phyloP scores from a whole-genome alignment of 1,140 invertebrate genomes.

The Drosophila sucinea region DNA sequence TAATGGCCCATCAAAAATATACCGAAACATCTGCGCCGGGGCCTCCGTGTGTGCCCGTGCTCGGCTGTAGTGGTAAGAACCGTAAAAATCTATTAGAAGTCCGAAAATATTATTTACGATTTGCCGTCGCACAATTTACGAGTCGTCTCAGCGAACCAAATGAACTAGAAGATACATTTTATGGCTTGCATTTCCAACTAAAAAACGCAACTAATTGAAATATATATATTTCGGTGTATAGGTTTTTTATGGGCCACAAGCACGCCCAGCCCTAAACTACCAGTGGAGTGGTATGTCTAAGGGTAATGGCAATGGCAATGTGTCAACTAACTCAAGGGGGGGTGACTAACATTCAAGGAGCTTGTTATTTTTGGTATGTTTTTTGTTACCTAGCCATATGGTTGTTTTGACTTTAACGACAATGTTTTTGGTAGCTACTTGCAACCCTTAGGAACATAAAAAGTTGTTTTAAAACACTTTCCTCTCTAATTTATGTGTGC shows the following conservation, averaged over 20 bases:
- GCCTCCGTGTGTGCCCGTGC: not conserved
- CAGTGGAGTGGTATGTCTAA: not conserved
- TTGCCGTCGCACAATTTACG: slow-evolving; percentile 69
- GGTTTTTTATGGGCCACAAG: slow-evolving; percentile 53
- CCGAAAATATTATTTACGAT: slow-evolving; percentile 74
- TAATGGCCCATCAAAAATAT: slow-evolving; percentile 39
- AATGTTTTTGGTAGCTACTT: slow-evolving; percentile 22
- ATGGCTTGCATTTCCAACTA: slow-evolving; percentile 55
- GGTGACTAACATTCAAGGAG: slow-evolving; percentile 46
- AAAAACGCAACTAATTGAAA: slow-evolving; percentile 73
- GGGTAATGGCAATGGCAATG: slow-evolving; percentile 44
- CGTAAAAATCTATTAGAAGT: slow-evolving; percentile 68
- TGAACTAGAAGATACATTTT: slow-evolving; percentile 69
- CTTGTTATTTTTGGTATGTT: slow-evolving; percentile 62
- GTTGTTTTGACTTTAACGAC: slow-evolving; percentile 71
- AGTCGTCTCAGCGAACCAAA: slow-evolving; percentile 53
- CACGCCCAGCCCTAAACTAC: slow-evolving; percentile 38
- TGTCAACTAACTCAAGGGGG: slow-evolving; percentile 47
- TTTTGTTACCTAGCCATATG: slow-evolving; percentile 79
- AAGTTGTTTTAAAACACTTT: slow-evolving; percentile 49
- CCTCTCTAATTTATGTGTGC: slow-evolving; percentile 54
- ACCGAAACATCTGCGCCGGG: slow-evolving; percentile 57
- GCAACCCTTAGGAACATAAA: slow-evolving; percentile 20
- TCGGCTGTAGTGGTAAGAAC: slow-evolving; percentile 8
- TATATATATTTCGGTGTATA: slow-evolving; percentile 68